Conservation (phyloP, 2,888 invertebrate genomes). For the Diabrotica balteata region DNA sequence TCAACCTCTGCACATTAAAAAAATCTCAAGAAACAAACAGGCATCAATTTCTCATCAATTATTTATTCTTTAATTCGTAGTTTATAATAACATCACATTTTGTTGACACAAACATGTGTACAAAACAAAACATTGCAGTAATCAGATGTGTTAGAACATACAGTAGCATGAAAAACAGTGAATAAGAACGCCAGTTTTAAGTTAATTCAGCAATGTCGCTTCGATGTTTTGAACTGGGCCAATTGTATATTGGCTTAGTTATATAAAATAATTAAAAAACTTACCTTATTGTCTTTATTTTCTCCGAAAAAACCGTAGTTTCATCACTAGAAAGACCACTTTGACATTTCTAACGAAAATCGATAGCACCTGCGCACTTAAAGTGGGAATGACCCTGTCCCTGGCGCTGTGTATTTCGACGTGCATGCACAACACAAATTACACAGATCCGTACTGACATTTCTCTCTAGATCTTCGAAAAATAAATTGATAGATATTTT, state of each 20-base stretch:
- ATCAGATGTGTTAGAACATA: too few relatives aligned
- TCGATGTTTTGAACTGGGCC: not conserved
- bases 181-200: not conserved
- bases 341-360: constrained; percentile 42
- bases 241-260: not conserved
- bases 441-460: constrained; percentile 31
- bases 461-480: too few relatives aligned
- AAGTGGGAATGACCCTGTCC: not conserved
- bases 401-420: not conserved
- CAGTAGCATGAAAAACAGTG: too few relatives aligned
- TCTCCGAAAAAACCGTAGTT: constrained; percentile 33
- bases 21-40: not conserved
- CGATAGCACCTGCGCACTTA: constrained; percentile 39
- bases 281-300: constrained; percentile 40
- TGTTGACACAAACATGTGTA: not conserved
- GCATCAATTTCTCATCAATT: not conserved
- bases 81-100: not conserved
- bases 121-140: too few relatives aligned
- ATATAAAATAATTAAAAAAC: constrained; percentile 10
- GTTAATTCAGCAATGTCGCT: constrained; percentile 2
- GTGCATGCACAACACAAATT: constrained; percentile 11
- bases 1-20: constrained; percentile 36
- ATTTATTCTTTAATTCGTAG: constrained; percentile 3
- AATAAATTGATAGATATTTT: too few relatives aligned
- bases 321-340: constrained; percentile 39